These are phyloP conservation scores for Amblyopsis hoosieri DNA, from an alignment of 2,797 vertebrate genomes.

Conservation along the genomic window DNA sequence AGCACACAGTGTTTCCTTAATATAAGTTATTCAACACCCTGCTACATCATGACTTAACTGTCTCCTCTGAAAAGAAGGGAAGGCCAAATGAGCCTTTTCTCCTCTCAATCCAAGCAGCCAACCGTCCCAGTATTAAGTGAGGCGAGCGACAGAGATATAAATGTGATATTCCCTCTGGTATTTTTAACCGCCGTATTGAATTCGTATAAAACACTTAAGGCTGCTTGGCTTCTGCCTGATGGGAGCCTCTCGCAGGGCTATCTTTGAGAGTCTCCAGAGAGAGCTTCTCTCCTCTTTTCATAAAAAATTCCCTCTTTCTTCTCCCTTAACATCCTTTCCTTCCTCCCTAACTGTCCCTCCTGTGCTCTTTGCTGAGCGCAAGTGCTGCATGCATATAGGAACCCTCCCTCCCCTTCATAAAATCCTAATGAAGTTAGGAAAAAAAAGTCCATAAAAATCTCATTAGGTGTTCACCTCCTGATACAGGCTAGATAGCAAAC, in stretches of 20 bases:
- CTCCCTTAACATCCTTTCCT: constrained; percentile 19
- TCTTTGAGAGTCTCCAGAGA: constrained; percentile 74
- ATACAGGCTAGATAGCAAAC: constrained; percentile 74
- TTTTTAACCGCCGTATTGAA: constrained; percentile 84
- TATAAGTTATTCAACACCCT: constrained; percentile 60
- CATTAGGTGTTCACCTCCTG: constrained; percentile 70
- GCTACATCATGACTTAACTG: constrained; percentile 66
- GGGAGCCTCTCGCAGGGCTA: constrained; percentile 70
- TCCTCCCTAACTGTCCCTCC: constrained; percentile 43
- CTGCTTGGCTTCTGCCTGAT: constrained; percentile 72
- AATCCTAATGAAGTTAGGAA: constrained; percentile 77
- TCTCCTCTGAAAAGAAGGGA: constrained; percentile 55
- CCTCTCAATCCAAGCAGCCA: constrained; percentile 66
- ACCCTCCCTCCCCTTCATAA: constrained; percentile 67
- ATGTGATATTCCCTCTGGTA: constrained; percentile 83
- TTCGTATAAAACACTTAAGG: constrained; percentile 83
- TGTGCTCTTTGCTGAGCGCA: constrained; percentile 58
- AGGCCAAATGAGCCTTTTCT: constrained; percentile 65
- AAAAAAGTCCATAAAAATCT: constrained; percentile 78
- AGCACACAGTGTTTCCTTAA: constrained; percentile 63
- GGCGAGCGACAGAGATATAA: constrained; percentile 79
- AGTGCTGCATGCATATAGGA: constrained; percentile 45
- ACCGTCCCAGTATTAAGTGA: constrained; percentile 74
- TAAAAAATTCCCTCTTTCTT: constrained; percentile 55
- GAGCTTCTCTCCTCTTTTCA: constrained; percentile 66